These are phyloP conservation scores for Eupelmus urozonus DNA, from an alignment of 2,888 invertebrate species.

Conservation along the genomic window DNA sequence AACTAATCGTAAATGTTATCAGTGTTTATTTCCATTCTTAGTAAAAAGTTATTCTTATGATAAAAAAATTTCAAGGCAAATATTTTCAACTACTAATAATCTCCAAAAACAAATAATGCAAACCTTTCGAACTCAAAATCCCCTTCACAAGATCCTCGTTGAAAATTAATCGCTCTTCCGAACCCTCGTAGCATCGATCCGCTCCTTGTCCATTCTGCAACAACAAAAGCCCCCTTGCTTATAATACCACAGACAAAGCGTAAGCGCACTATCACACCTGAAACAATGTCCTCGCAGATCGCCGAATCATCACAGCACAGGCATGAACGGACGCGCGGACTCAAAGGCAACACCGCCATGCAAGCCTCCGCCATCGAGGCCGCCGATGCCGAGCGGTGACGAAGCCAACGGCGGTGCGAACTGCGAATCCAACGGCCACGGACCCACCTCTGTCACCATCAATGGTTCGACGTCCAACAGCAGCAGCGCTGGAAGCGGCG, in stretches of 20 bases:
- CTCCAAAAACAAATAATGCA: too few species aligned
- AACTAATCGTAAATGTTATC: too few species aligned
- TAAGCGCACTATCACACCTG: neutral
- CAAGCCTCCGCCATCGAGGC: conserved; percentile 74
- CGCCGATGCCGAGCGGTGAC: conserved; percentile 72
- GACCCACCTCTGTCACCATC: conserved; percentile 60
- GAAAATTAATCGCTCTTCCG: too few species aligned
- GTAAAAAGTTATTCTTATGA: too few species aligned
- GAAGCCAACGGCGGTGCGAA: conserved; percentile 62
- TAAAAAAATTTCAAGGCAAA: too few species aligned
- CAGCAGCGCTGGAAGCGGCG: conserved; percentile 66
- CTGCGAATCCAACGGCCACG: conserved; percentile 57
- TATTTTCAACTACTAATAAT: too few species aligned
- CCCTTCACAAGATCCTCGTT: too few species aligned
- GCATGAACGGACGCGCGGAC: conserved; percentile 65
- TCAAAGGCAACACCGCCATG: conserved; percentile 73
- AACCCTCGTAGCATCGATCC: too few species aligned
- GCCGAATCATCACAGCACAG: conserved; percentile 61
- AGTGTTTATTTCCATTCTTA: too few species aligned
- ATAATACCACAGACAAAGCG: neutral
- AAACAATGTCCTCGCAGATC: conserved; percentile 60
- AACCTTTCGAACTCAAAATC: too few species aligned
- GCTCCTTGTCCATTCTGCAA: neutral
- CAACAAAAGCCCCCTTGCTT: neutral
- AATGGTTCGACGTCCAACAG: conserved; percentile 64